A percentile compares a stretch with the other conserved stretches of the same genome.
Evolutionary conservation across 2,113 vertebrate genomes (phyloP).

Genomic region (Atherinomorus stipes): DNA sequence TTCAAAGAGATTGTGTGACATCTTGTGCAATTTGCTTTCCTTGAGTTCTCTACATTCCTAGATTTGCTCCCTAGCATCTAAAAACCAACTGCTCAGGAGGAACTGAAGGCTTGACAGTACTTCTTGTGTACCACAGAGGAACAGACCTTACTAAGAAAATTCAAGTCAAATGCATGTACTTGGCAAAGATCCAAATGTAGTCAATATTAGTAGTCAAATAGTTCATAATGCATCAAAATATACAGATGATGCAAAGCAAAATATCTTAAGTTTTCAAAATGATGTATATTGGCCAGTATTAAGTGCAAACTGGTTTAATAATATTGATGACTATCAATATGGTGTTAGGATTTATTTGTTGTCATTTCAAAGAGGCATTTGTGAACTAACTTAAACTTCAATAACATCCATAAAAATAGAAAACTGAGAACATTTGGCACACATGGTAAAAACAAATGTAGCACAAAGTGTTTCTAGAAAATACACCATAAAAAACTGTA

Average conservation of each 20-base stretch:
- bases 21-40: not conserved
- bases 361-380: not conserved
- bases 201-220: not conserved
- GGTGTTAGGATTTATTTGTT: not conserved
- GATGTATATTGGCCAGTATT: not conserved
- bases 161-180: not conserved
- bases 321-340: not conserved
- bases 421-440: not conserved
- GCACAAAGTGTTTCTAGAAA: not conserved
- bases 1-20: not conserved
- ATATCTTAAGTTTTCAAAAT: no score
- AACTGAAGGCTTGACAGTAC: not conserved
- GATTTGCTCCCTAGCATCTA: not conserved
- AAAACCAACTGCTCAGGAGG: not conserved
- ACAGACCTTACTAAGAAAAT: not conserved
- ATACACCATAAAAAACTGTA: not conserved
- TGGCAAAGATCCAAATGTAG: constrained; percentile 15
- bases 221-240: not conserved
- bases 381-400: not conserved
- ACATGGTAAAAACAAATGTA: not conserved
- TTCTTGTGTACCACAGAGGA: not conserved
- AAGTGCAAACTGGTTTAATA: not conserved
- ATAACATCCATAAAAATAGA: not conserved
- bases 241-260: not conserved
- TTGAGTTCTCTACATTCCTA: not conserved